Evolutionary conservation across 2,113 vertebrate species (phyloP).

Genomic region (Caranx ignobilis): DNA sequence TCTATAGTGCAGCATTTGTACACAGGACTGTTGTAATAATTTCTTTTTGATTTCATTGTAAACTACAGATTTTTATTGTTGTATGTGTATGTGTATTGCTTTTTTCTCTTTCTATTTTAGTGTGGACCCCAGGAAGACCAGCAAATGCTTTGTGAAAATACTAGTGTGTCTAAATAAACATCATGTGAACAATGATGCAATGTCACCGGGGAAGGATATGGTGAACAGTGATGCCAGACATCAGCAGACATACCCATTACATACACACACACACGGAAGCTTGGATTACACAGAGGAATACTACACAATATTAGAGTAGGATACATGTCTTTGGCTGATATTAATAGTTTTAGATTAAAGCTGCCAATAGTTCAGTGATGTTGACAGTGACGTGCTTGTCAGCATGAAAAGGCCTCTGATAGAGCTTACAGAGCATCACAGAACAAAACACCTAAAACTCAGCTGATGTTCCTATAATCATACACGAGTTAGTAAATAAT

Average conservation of each 20-base stretch:
- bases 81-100: no score
- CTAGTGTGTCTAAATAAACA: slow-evolving; percentile 33
- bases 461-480: not conserved
- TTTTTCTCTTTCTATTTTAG: no score
- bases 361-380: not conserved
- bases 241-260: slow-evolving; percentile 65
- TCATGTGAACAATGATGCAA: slow-evolving; percentile 62
- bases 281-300: not conserved
- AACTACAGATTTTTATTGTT: no score
- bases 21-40: no score
- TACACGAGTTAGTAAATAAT: not conserved
- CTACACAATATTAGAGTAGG: not conserved
- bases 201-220: slow-evolving; percentile 70
- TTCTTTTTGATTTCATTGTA: no score
- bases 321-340: not conserved
- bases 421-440: not conserved
- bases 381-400: not conserved
- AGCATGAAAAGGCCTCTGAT: not conserved
- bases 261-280: slow-evolving; percentile 16
- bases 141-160: no score
- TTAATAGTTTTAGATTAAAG: slow-evolving; percentile 30
- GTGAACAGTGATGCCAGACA: slow-evolving; percentile 67
- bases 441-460: not conserved
- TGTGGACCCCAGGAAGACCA: no score
- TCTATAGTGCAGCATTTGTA: no score